These are phyloP conservation scores for Montipora cactus DNA, from an alignment of 64 coral and sea anemone genomes.

Conservation along the genomic window DNA sequence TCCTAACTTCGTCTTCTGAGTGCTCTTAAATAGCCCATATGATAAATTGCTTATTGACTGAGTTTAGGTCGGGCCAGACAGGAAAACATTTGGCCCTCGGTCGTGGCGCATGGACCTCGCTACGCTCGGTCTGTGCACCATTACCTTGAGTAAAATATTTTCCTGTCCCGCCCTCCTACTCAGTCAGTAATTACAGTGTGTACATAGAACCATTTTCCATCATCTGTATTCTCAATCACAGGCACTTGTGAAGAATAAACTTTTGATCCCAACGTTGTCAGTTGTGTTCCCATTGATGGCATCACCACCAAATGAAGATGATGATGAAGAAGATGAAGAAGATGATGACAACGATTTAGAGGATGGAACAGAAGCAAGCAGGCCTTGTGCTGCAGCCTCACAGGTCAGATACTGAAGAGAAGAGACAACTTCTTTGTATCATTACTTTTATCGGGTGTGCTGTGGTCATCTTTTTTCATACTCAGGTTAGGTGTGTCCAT, in stretches of 20 bases:
- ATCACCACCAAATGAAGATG: slow-evolving; percentile 79
- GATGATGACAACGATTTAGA: slow-evolving; percentile 81
- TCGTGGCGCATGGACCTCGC: too few relatives aligned
- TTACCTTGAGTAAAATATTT: too few relatives aligned
- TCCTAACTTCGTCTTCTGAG: too few relatives aligned
- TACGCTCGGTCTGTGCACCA: too few relatives aligned
- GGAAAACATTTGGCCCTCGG: too few relatives aligned
- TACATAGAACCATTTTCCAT: too few relatives aligned
- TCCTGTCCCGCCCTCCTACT: too few relatives aligned
- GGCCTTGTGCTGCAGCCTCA: slow-evolving; percentile 95
- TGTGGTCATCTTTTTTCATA: background rate
- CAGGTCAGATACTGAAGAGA: slow-evolving; percentile 61
- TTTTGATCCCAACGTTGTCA: slow-evolving; percentile 77
- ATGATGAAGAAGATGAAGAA: slow-evolving; percentile 68
- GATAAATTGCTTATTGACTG: too few relatives aligned
- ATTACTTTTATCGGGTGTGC: background rate
- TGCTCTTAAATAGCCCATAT: too few relatives aligned
- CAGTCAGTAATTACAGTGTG: too few relatives aligned
- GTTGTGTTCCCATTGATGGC: slow-evolving; percentile 97
- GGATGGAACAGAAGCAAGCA: slow-evolving; percentile 87
- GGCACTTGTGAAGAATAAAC: slow-evolving; percentile 94
- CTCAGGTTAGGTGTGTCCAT: too few relatives aligned
- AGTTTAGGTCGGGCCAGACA: too few relatives aligned
- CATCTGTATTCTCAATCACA: slow-evolving; percentile 24
- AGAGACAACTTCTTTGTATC: background rate